A percentile compares a stretch with the other conserved stretches of the same genome.
These are phyloP conservation scores for Heterotilapia buettikoferi DNA, from an alignment of 2,113 vertebrate genomes.

Conservation along the genomic window DNA sequence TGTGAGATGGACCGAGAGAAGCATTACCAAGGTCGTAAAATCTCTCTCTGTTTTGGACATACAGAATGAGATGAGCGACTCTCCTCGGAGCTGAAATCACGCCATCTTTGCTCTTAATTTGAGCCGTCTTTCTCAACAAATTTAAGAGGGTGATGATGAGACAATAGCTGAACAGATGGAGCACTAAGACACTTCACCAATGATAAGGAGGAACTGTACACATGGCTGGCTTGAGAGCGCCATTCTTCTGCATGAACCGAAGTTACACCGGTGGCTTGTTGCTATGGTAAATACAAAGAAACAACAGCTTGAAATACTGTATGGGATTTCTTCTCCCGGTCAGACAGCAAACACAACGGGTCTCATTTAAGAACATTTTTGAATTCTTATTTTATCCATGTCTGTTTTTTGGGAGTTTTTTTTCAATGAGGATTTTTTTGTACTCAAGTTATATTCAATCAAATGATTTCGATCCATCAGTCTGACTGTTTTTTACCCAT, in stretches of 20 bases:
- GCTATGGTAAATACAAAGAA: constrained; percentile 42
- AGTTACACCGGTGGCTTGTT: constrained; percentile 32
- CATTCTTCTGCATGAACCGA: constrained; percentile 23
- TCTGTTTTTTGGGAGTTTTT: background rate
- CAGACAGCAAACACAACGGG: background rate
- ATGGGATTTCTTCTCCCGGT: background rate
- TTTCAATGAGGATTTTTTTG: background rate
- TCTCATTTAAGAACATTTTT: background rate
- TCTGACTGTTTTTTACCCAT: background rate
- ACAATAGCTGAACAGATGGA: constrained; percentile 56
- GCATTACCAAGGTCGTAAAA: constrained; percentile 28
- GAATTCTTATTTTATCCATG: background rate
- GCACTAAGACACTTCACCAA: constrained; percentile 36
- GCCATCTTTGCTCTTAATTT: background rate
- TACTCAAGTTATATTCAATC: background rate
- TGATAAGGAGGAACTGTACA: constrained; percentile 35
- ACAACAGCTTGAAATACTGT: constrained; percentile 21
- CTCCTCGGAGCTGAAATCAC: background rate
- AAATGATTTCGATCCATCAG: background rate
- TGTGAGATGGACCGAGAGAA: constrained; percentile 5
- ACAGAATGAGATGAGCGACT: background rate
- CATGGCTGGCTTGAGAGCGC: background rate
- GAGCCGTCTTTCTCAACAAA: background rate
- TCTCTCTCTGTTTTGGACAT: background rate
- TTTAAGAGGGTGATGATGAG: constrained; percentile 21